Conservation (phyloP, 30 jellyfish, hydroid and myxozoan genomes). For the Haliclystus octoradiatus region DNA sequence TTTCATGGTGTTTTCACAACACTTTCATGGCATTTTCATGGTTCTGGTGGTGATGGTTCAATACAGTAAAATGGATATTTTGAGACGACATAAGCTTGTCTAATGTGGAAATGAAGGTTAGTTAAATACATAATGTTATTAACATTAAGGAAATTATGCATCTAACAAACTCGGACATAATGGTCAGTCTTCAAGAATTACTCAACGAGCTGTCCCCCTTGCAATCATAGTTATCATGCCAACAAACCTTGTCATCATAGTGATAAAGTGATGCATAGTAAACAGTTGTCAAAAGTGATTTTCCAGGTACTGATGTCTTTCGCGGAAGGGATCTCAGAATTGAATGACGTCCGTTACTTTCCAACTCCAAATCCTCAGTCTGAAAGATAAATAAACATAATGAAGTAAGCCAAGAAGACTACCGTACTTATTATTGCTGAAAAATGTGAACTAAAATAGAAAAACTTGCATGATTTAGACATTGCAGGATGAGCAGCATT, state of each 20-base stretch:
- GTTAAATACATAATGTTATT: too few species aligned
- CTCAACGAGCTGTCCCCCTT: neutral
- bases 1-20: too few species aligned
- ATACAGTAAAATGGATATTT: too few species aligned
- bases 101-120: too few species aligned
- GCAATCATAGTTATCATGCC: too few species aligned
- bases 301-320: constrained; percentile 16
- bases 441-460: too few species aligned
- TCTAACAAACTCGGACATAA: neutral
- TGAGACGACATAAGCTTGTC: too few species aligned
- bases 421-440: too few species aligned
- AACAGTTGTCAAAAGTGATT: constrained; percentile 55
- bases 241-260: constrained; percentile 29
- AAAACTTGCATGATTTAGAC: too few species aligned
- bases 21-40: too few species aligned
- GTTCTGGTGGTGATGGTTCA: too few species aligned
- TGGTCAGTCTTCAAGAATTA: neutral
- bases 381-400: constrained; percentile 8
- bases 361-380: constrained; percentile 47
- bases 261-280: constrained; percentile 75
- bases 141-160: neutral
- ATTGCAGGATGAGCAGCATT: too few species aligned
- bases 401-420: neutral
- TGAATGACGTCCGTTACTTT: constrained; percentile 28
- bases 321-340: constrained; percentile 45